Evolutionary conservation across 2,888 invertebrate genomes (phyloP).

Genomic region (Hesperia comma): DNA sequence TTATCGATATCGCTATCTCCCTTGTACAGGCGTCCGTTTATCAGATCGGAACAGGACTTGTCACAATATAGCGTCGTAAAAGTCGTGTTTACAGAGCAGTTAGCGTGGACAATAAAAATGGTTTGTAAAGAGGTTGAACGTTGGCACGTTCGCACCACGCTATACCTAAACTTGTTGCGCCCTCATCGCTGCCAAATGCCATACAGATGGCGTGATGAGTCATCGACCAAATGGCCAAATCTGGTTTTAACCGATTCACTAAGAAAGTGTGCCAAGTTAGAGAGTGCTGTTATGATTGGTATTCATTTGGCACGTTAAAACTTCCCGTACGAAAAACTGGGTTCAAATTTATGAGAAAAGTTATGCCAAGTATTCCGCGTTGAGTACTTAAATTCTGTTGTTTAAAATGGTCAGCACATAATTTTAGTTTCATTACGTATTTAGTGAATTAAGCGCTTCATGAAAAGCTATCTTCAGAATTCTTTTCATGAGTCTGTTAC

Average conservation of each 20-base stretch:
- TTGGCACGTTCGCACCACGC: constrained; percentile 43
- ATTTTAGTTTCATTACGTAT: constrained; percentile 4
- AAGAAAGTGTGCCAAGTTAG: constrained; percentile 18
- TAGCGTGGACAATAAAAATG: constrained; percentile 63
- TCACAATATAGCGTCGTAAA: constrained; percentile 61
- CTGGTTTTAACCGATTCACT: constrained; percentile 13
- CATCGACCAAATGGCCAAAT: constrained; percentile 21
- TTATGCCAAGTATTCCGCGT: constrained; percentile 7
- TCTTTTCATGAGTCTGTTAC: background rate
- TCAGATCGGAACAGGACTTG: constrained; percentile 60
- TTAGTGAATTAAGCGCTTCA: background rate
- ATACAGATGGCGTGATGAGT: constrained; percentile 25
- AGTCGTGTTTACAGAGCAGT: constrained; percentile 62
- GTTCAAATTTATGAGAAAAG: constrained; percentile 15
- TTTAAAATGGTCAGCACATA: background rate
- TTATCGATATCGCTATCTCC: constrained; percentile 4
- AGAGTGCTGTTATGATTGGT: constrained; percentile 27
- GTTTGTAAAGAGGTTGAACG: constrained; percentile 45
- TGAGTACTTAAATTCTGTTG: constrained; percentile 14
- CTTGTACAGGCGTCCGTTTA: constrained; percentile 39
- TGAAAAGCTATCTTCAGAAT: background rate
- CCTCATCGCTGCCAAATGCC: constrained; percentile 31
- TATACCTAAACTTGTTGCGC: constrained; percentile 48
- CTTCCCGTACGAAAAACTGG: constrained; percentile 13
- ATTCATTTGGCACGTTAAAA: constrained; percentile 30